These are phyloP conservation scores for Scaptomyza flava DNA, from an alignment of 2,888 invertebrate genomes.

Conservation along the genomic window DNA sequence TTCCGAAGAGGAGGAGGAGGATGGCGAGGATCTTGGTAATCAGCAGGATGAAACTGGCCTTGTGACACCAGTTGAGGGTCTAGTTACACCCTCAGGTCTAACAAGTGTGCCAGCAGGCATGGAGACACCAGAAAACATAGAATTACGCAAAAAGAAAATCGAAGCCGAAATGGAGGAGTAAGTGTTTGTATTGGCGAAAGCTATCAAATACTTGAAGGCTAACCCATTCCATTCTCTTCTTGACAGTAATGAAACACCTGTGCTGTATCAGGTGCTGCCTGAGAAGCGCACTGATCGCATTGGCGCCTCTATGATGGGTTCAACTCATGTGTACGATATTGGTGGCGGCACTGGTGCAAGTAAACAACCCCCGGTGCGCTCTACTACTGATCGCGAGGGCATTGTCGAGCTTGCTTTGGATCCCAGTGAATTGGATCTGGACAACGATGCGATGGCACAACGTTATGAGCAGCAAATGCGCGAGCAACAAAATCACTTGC, in stretches of 20 bases:
- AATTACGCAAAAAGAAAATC: slow-evolving; percentile 97
- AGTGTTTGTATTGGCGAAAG: slow-evolving; percentile 50
- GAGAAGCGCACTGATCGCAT: slow-evolving; percentile 96
- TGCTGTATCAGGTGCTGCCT: slow-evolving; percentile 96
- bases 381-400: slow-evolving; percentile 86
- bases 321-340: slow-evolving; percentile 99
- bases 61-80: slow-evolving; percentile 96
- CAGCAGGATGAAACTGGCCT: slow-evolving; percentile 91
- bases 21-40: slow-evolving; percentile 86
- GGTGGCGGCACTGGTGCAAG: slow-evolving; percentile 87
- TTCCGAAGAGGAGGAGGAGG: slow-evolving; percentile 89
- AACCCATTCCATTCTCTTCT: neutral
- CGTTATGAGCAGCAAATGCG: slow-evolving; percentile 98
- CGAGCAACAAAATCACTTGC: slow-evolving; percentile 94
- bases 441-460: slow-evolving; percentile 97
- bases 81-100: slow-evolving; percentile 97
- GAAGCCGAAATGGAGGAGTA: slow-evolving; percentile 98
- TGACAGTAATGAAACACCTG: slow-evolving; percentile 94
- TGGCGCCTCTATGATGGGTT: slow-evolving; percentile 98
- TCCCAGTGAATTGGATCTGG: slow-evolving; percentile 98
- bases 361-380: slow-evolving; percentile 84
- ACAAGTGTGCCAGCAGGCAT: slow-evolving; percentile 96
- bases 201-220: neutral
- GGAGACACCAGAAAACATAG: slow-evolving; percentile 99
- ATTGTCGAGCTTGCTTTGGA: slow-evolving; percentile 97